Conservation (phyloP, 2,797 vertebrate species). For the Tarsius wallacei region DNA sequence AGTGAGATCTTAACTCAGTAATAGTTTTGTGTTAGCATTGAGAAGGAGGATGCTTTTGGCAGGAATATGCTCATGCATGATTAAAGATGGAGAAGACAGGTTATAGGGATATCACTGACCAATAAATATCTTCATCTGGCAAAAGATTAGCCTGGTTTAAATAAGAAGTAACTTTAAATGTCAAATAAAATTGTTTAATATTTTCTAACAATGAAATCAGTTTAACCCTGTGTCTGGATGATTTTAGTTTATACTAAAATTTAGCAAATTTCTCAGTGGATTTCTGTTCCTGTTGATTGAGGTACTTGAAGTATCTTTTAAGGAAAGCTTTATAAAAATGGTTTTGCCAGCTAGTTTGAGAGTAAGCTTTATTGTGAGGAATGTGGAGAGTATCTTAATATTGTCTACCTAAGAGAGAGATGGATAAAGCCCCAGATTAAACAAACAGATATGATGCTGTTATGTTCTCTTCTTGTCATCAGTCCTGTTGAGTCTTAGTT, state of each 20-base stretch:
- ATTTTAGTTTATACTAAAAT: not conserved
- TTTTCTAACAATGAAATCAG: constrained; percentile 38
- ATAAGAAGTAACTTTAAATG: constrained; percentile 31
- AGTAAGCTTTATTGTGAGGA: not conserved
- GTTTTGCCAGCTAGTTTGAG: not conserved
- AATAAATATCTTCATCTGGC: not conserved
- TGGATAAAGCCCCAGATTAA: not conserved
- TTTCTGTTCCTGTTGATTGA: constrained; percentile 40
- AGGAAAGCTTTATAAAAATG: not conserved
- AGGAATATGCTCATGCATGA: not conserved
- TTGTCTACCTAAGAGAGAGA: not conserved
- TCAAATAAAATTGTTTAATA: not conserved
- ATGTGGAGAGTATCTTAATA: not conserved
- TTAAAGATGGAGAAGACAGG: not conserved
- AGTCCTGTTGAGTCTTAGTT: constrained; percentile 14
- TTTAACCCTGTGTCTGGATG: not conserved
- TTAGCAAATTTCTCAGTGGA: not conserved
- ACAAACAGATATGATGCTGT: not conserved
- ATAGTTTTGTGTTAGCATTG: not conserved
- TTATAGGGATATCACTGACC: not conserved
- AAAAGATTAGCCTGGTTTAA: constrained; percentile 35
- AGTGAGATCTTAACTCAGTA: no score
- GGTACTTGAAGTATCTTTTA: not conserved
- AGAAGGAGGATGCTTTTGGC: not conserved
- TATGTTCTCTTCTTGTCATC: not conserved